Evolutionary conservation across 1,140 invertebrate species (phyloP).

Genomic region (Amphibalanus amphitrite): DNA sequence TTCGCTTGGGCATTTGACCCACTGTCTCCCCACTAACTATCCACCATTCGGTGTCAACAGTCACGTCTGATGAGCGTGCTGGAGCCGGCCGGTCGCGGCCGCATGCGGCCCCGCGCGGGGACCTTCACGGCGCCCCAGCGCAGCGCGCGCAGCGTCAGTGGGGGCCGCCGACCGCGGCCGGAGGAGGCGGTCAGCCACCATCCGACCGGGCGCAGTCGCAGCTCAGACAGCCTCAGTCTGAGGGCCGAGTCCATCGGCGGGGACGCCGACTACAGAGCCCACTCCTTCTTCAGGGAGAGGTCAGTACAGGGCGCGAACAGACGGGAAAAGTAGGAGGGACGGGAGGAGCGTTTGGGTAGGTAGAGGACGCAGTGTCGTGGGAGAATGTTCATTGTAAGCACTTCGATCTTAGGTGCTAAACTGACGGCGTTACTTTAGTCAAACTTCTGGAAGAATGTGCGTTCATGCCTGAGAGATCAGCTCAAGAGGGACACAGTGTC

Average conservation of each 20-base stretch:
- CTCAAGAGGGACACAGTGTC: no score
- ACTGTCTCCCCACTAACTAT: no score
- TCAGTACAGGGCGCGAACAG: not conserved
- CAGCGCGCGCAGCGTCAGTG: constrained; percentile 7
- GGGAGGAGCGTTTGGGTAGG: constrained; percentile 8
- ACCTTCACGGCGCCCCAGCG: constrained; percentile 8
- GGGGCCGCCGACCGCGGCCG: no score
- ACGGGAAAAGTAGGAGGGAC: constrained; percentile 4
- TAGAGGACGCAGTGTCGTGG: no score
- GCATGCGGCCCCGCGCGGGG: no score
- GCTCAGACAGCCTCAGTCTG: not conserved
- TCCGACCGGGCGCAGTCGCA: not conserved
- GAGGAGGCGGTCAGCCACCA: not conserved
- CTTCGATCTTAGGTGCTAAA: no score
- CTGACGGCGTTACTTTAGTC: no score
- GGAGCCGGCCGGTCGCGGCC: not conserved
- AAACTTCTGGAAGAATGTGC: no score
- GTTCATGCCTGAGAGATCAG: no score
- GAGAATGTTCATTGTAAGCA: no score
- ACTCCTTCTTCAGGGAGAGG: constrained; percentile 13
- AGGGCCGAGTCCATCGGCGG: not conserved
- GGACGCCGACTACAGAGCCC: constrained; percentile 13
- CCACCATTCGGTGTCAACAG: not conserved
- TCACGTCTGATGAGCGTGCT: not conserved
- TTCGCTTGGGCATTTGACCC: no score